A percentile compares a stretch with the other conserved stretches of the same genome.
Evolutionary conservation across 2,888 invertebrate genomes (phyloP).

Genomic region (Diplazon laetatorius): DNA sequence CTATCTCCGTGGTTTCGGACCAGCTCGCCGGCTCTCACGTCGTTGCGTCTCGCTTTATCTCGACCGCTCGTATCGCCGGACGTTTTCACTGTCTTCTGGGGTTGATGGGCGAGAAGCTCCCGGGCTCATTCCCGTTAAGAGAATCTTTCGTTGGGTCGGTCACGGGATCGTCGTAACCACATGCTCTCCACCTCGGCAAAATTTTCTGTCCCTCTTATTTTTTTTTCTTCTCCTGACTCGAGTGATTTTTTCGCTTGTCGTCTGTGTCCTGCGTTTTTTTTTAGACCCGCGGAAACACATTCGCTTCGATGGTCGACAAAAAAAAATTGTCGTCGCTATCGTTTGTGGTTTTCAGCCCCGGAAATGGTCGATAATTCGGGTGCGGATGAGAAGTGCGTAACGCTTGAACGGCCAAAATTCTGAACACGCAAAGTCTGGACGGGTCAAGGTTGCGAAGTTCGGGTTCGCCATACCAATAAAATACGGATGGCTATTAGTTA

Average conservation of each 20-base stretch:
- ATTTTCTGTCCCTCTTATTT: slow-evolving; percentile 31
- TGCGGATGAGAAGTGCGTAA: no score
- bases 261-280: background rate
- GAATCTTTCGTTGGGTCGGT: slow-evolving; percentile 45
- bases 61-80: slow-evolving; percentile 51
- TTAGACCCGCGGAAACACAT: slow-evolving; percentile 30
- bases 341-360: no score
- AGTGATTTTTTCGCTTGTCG: slow-evolving; percentile 26
- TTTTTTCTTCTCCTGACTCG: slow-evolving; percentile 6
- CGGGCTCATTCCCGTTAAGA: slow-evolving; percentile 50
- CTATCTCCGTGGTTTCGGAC: slow-evolving; percentile 19
- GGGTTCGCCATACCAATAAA: no score
- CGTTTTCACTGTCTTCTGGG: slow-evolving; percentile 41
- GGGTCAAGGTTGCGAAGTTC: no score
- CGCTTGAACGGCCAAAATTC: no score
- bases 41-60: slow-evolving; percentile 22
- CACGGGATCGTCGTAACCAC: slow-evolving; percentile 41
- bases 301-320: slow-evolving; percentile 5
- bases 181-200: slow-evolving; percentile 40
- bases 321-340: slow-evolving; percentile 38
- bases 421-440: no score
- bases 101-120: slow-evolving; percentile 36
- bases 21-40: background rate
- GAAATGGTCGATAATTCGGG: no score
- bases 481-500: no score